Evolutionary conservation across 2,888 invertebrate species (phyloP).

Genomic region (Drosophila hamatofila): DNA sequence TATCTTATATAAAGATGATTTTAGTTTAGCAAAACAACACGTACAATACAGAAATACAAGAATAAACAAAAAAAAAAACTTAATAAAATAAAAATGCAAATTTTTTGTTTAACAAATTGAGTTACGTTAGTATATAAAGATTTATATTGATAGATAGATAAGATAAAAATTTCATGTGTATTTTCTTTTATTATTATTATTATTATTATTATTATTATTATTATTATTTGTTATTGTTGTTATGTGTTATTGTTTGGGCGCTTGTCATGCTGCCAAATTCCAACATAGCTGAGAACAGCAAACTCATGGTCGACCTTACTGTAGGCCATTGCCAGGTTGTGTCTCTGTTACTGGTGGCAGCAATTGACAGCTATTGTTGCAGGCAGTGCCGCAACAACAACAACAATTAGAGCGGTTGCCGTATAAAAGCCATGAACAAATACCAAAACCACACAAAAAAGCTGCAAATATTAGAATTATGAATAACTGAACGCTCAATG

Average conservation of each 20-base stretch:
- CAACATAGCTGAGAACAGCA: constrained; percentile 17
- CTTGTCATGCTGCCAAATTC: constrained; percentile 22
- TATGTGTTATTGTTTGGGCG: constrained; percentile 32
- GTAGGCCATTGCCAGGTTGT: constrained; percentile 53
- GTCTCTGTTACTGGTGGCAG: constrained; percentile 39
- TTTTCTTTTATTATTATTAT: not conserved
- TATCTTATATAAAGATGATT: constrained; percentile 29
- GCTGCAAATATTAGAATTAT: constrained; percentile 83
- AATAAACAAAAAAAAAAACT: constrained; percentile 38
- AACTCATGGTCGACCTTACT: constrained; percentile 43
- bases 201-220: constrained; percentile 15
- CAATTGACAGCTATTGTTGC: constrained; percentile 35
- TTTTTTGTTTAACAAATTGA: constrained; percentile 29
- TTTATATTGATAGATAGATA: not conserved
- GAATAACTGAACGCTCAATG: constrained; percentile 84
- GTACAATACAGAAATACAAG: constrained; percentile 44
- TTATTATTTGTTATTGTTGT: constrained; percentile 29
- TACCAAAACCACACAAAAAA: constrained; percentile 85
- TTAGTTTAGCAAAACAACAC: constrained; percentile 46
- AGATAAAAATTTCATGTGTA: not conserved
- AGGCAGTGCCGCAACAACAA: constrained; percentile 64
- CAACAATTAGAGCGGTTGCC: constrained; percentile 69
- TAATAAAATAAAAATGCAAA: constrained; percentile 40
- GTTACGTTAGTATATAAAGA: constrained; percentile 45
- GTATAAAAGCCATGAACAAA: constrained; percentile 85